These are phyloP conservation scores for Simalia tracyae DNA, from an alignment of 2,797 vertebrate species.

Conservation along the genomic window DNA sequence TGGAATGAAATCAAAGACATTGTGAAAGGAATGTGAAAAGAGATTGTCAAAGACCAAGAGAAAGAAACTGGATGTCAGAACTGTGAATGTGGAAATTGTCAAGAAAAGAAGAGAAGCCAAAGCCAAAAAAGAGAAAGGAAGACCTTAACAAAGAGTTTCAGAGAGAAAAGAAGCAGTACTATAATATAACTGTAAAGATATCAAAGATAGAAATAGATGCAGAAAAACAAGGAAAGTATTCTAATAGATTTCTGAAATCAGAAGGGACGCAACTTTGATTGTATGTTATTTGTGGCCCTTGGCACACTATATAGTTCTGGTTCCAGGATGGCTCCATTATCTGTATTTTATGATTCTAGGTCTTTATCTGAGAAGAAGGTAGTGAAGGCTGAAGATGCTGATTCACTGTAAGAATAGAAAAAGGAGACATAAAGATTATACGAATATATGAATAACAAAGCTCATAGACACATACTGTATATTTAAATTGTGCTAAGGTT, in stretches of 20 bases:
- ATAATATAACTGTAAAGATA: neutral
- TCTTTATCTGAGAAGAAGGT: neutral
- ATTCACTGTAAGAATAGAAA: neutral
- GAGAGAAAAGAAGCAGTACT: neutral
- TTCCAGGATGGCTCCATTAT: slow-evolving; percentile 15
- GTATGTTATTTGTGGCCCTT: neutral
- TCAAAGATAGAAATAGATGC: neutral
- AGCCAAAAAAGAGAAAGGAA: neutral
- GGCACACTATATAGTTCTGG: neutral
- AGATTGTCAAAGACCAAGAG: neutral
- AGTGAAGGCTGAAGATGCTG: neutral
- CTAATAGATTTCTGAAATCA: no score
- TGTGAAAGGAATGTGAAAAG: neutral
- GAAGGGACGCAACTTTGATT: neutral
- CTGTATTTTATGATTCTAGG: neutral
- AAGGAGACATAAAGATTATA: slow-evolving; percentile 19
- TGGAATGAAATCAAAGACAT: neutral
- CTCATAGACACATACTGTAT: neutral
- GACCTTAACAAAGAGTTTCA: neutral
- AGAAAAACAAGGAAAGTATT: neutral
- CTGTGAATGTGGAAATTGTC: neutral
- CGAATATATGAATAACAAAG: slow-evolving; percentile 10
- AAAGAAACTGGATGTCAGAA: neutral
- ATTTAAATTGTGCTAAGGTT: slow-evolving; percentile 20
- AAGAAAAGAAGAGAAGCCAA: neutral